Conservation (phyloP, 2,888 invertebrate species). For the Philonicus albiceps region DNA sequence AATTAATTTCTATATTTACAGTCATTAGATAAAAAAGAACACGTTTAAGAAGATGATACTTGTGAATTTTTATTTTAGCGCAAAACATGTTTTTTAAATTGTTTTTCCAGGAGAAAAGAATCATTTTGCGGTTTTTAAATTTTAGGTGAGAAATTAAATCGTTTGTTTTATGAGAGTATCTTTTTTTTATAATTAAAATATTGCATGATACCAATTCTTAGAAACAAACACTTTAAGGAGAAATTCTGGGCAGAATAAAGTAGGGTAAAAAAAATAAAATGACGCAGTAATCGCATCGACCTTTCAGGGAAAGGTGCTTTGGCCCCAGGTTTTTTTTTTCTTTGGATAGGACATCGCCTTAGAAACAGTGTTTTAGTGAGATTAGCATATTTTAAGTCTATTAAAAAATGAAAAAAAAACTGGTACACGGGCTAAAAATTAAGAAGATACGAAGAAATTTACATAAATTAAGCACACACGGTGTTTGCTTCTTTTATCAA, state of each 20-base stretch:
- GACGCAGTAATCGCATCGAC: conserved; percentile 18
- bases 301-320: conserved; percentile 24
- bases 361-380: conserved; percentile 7
- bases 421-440: conserved; percentile 7
- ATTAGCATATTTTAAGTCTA: conserved; percentile 23
- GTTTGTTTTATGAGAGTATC: neutral
- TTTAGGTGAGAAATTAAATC: neutral
- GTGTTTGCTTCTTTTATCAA: neutral
- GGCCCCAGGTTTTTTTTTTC: conserved; percentile 3
- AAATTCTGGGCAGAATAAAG: neutral
- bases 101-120: neutral
- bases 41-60: neutral
- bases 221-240: neutral
- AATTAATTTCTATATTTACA: neutral
- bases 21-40: neutral
- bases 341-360: conserved; percentile 12
- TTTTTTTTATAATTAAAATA: neutral
- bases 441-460: conserved; percentile 12
- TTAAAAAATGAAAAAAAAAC: neutral
- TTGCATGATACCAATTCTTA: neutral
- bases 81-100: neutral
- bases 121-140: neutral
- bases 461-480: conserved; percentile 17
- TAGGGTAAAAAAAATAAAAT: neutral
- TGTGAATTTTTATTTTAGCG: neutral